These are phyloP conservation scores for Holcopasites calliopsidis DNA, from an alignment of 1,140 invertebrate genomes.

Conservation along the genomic window DNA sequence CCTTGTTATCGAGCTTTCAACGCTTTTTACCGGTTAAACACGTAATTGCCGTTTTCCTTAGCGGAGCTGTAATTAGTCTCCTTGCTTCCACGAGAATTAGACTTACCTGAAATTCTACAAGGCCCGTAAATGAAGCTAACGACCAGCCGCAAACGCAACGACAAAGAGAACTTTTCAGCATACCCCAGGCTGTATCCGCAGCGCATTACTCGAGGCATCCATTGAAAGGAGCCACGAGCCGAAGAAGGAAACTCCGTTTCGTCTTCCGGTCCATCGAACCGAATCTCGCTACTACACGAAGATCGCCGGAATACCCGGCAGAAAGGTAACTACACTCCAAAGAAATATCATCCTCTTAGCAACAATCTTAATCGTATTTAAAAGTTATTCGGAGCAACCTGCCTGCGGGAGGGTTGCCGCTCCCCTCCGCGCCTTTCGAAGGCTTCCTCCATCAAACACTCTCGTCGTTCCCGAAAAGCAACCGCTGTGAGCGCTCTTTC, in stretches of 20 bases:
- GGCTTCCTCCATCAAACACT: slow-evolving; percentile 48
- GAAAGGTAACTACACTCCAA: background rate
- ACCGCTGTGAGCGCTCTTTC: slow-evolving; percentile 54
- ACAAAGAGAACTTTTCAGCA: background rate
- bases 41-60: too few relatives aligned
- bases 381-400: slow-evolving; percentile 49
- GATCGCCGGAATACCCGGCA: background rate
- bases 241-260: background rate
- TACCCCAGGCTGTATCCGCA: background rate
- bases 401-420: background rate
- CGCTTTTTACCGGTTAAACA: too few relatives aligned
- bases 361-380: slow-evolving; percentile 65
- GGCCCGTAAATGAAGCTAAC: too few relatives aligned
- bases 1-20: too few relatives aligned
- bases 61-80: background rate
- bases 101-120: too few relatives aligned
- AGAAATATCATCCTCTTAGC: slow-evolving; percentile 58
- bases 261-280: background rate
- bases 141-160: background rate
- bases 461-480: slow-evolving; percentile 54
- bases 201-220: background rate
- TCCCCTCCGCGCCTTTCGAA: background rate
- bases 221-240: background rate
- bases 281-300: background rate
- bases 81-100: background rate